Conservation (phyloP, 2,113 vertebrate genomes). For the Syngnathus typhle region DNA sequence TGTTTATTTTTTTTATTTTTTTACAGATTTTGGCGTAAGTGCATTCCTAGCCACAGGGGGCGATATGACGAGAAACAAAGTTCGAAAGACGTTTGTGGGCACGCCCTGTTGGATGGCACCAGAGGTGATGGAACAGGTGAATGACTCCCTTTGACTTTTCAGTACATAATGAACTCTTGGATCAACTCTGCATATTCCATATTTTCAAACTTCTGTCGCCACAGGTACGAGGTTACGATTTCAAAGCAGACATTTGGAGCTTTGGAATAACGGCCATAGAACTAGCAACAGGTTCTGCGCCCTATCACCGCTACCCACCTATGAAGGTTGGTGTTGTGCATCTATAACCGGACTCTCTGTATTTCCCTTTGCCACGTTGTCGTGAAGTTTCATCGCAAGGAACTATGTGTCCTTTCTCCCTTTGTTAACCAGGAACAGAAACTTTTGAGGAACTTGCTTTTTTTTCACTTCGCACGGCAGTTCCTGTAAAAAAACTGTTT, state of each 20-base stretch:
- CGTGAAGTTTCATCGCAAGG: slow-evolving; percentile 7
- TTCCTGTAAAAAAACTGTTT: slow-evolving; percentile 13
- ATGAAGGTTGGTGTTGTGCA: slow-evolving; percentile 85
- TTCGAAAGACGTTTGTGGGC: slow-evolving; percentile 97
- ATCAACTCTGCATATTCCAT: neutral
- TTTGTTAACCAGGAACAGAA: slow-evolving; percentile 10
- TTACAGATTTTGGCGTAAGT: slow-evolving; percentile 96
- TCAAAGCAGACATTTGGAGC: slow-evolving; percentile 99
- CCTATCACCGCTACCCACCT: slow-evolving; percentile 96
- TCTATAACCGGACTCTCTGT: neutral
- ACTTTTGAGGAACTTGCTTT: neutral
- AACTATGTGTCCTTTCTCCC: neutral
- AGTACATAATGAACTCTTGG: neutral
- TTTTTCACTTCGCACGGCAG: slow-evolving; percentile 6
- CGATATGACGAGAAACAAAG: slow-evolving; percentile 97
- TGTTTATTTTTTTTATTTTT: slow-evolving; percentile 2
- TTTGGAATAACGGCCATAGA: slow-evolving; percentile 99
- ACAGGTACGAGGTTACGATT: slow-evolving; percentile 97
- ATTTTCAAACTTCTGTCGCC: neutral
- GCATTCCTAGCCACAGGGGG: slow-evolving; percentile 93
- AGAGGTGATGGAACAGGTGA: slow-evolving; percentile 99
- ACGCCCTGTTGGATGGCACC: slow-evolving; percentile 99
- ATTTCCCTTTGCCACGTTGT: neutral
- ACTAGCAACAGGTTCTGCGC: slow-evolving; percentile 92
- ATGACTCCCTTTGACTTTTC: slow-evolving; percentile 49